Evolutionary conservation across 1,140 invertebrate genomes (phyloP).

Genomic region (Ceratosolen fusciceps): DNA sequence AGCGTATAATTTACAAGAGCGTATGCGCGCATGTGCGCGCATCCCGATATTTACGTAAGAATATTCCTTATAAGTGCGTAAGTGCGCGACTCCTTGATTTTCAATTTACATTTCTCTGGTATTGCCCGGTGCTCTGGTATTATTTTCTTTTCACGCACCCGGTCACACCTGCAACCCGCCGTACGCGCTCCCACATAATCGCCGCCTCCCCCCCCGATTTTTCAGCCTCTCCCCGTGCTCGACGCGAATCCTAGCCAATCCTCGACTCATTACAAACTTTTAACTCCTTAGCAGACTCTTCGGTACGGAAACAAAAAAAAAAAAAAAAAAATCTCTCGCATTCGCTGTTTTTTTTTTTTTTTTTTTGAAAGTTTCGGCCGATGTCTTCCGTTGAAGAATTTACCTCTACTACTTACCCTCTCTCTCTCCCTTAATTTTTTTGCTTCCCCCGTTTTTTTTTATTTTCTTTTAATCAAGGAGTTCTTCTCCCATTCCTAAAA

Average conservation of each 20-base stretch:
- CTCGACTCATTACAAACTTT: constrained; percentile 38
- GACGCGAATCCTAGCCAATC: constrained; percentile 5
- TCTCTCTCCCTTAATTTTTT: neutral
- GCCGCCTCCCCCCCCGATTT: neutral
- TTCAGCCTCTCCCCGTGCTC: neutral
- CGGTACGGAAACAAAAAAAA: too few species aligned
- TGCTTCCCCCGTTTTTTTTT: neutral
- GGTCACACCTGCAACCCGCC: constrained; percentile 9
- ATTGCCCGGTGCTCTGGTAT: too few species aligned
- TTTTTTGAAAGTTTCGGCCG: constrained; percentile 6
- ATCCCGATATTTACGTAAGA: too few species aligned
- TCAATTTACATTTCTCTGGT: too few species aligned
- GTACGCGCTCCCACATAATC: constrained; percentile 19
- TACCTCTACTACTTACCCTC: constrained; percentile 3
- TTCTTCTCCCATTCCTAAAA: constrained; percentile 42
- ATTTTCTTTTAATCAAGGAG: constrained; percentile 26
- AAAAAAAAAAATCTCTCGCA: too few species aligned
- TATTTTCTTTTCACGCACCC: constrained; percentile 30
- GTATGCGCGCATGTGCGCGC: too few species aligned
- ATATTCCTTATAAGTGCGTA: too few species aligned
- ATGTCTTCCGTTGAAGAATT: constrained; percentile 19
- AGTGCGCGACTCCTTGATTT: too few species aligned
- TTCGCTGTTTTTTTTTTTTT: neutral
- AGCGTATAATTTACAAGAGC: too few species aligned
- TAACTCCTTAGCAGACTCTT: neutral